phyloP scores from a whole-genome alignment of 2,797 vertebrate genomes.

The Rhincodon typus region DNA sequence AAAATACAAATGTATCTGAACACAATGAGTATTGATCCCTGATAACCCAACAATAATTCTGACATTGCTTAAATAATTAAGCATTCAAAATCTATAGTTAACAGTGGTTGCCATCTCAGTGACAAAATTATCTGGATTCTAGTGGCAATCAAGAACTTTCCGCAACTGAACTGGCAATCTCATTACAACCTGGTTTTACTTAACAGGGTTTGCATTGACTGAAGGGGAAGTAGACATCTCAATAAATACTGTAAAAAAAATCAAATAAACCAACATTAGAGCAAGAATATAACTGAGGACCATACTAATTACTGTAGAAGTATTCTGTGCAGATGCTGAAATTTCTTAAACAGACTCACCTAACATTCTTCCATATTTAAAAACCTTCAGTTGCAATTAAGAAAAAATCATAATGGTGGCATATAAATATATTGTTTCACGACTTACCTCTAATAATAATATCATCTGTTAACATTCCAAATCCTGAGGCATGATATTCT shows the following conservation, averaged over 20 bases:
- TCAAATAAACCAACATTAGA: neutral
- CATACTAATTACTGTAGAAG: neutral
- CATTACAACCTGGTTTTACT: neutral
- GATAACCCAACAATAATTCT: neutral
- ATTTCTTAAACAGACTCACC: neutral
- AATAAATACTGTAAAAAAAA: neutral
- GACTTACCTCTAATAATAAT: slow-evolving; percentile 50
- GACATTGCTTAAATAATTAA: neutral
- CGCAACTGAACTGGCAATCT: neutral
- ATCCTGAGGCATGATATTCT: slow-evolving; percentile 50
- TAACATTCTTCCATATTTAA: neutral
- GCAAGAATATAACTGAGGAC: neutral
- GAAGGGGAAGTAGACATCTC: neutral
- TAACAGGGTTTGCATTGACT: neutral
- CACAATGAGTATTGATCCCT: neutral
- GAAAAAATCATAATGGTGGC: neutral
- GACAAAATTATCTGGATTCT: neutral
- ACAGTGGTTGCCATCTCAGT: neutral
- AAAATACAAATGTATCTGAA: neutral
- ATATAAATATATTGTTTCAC: slow-evolving; percentile 1
- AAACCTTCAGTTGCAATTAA: neutral
- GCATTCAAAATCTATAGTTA: neutral
- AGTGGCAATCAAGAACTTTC: neutral
- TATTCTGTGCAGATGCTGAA: neutral
- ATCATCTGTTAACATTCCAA: slow-evolving; percentile 52